Evolutionary conservation across 2,888 invertebrate species (phyloP), one percentile per base, ranked within the genome.

Genomic region (Automeris io): DNA sequence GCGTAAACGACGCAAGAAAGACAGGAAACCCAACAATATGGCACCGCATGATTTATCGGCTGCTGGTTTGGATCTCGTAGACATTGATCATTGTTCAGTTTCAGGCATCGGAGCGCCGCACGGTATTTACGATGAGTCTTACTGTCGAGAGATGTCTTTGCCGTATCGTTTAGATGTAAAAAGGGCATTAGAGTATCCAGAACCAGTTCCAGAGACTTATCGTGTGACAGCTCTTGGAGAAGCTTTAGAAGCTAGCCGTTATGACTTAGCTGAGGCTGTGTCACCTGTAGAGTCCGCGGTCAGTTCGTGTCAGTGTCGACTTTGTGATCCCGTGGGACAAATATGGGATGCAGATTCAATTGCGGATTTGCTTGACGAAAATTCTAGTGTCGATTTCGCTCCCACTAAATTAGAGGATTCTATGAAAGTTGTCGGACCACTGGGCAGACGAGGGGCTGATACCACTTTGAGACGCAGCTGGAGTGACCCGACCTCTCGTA

Each of bases 1-100:
- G 4, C 87, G 96, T 35, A 96, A 96, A 70, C 90, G 96, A 36
- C 91, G 95, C 68, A 96, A 95, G 91, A 96, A 95, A 78, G 95
- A 95, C 70, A 88, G 95, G 53, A 94, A 95, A 77, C 93, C 94
- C 22, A 83, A 88, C 49, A 88, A 85, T 54, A 86, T 87, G 39
- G 68, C 68, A 55, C 69, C 81, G 47, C 86, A 86, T 49, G 86
- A 86, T 55, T 70, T 85, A 63, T 61, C 78, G 40, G 57, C 75
- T 41, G 62, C 61, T 45, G 57, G 58, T 48, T 66, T 86, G 57
- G 86, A 85, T 56, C 70, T 83, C 32, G 75, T 75, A 41, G 86
- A 83, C 57, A 74, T 81, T 41, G 82, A 83, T 49, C 78, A 82
- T 67, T 86, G 85, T 74, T 66, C 69, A 54, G 70, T 77, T 61